phyloP scores from a whole-genome alignment of 2,113 vertebrate species.

The Arenaria interpres region DNA sequence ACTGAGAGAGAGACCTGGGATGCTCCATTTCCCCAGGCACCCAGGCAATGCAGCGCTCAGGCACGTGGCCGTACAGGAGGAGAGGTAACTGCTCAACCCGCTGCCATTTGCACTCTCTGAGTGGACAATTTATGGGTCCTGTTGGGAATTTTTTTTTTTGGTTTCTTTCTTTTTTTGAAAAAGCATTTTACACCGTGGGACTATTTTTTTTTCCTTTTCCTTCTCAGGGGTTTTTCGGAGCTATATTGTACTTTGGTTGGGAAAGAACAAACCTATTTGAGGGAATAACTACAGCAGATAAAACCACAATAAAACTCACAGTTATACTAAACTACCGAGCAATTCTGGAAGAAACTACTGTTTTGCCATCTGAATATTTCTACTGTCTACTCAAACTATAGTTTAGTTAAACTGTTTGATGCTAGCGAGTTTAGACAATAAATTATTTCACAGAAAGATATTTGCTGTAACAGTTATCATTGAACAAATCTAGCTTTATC shows the following conservation, averaged over 20 bases:
- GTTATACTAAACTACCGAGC: not conserved
- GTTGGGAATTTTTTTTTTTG: not conserved
- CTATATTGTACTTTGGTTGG: not conserved
- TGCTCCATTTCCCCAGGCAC: not conserved
- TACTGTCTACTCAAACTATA: not conserved
- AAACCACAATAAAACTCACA: not conserved
- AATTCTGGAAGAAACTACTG: not conserved
- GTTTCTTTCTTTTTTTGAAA: not conserved
- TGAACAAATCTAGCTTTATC: not conserved
- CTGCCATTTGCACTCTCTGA: not conserved
- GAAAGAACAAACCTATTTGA: not conserved
- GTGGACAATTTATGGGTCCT: not conserved
- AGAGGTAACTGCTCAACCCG: not conserved
- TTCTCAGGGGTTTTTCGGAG: not conserved
- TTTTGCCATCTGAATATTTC: conserved; percentile 29
- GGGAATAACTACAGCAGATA: not conserved
- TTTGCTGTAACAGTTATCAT: conserved; percentile 2
- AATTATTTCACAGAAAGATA: not conserved
- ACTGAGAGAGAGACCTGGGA: not conserved
- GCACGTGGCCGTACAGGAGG: accelerated
- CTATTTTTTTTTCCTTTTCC: not conserved
- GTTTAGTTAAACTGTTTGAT: not conserved
- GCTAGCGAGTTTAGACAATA: not conserved
- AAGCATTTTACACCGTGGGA: not conserved
- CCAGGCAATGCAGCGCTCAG: not conserved